These are phyloP conservation scores for Halichoeres trimaculatus DNA, from an alignment of 2,113 vertebrate species.

Conservation along the genomic window DNA sequence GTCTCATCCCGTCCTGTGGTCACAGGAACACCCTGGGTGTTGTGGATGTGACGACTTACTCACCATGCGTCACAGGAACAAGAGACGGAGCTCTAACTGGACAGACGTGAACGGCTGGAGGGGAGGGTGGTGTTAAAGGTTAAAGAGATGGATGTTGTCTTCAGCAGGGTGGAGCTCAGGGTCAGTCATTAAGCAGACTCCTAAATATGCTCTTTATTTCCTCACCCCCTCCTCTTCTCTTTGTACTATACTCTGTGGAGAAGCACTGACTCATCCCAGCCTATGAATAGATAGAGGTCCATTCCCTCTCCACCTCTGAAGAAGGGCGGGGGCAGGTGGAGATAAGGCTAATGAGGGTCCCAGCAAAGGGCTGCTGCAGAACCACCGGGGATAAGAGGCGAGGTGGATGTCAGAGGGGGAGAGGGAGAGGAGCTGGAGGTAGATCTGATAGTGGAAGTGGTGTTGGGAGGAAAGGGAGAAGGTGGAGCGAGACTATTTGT, in stretches of 20 bases:
- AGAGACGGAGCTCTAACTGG: slow-evolving; percentile 15
- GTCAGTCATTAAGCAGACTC: slow-evolving; percentile 35
- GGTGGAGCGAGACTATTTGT: not conserved
- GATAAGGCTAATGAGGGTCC: slow-evolving; percentile 65
- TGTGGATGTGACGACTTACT: slow-evolving; percentile 41
- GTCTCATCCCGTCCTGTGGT: not conserved
- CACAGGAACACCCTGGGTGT: slow-evolving; percentile 45
- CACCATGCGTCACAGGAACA: slow-evolving; percentile 1
- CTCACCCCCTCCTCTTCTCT: not conserved
- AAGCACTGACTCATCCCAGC: slow-evolving; percentile 59
- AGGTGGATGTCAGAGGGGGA: slow-evolving; percentile 8
- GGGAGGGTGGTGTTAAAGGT: slow-evolving; percentile 25
- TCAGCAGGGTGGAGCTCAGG: not conserved
- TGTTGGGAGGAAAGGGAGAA: slow-evolving; percentile 10
- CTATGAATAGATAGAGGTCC: slow-evolving; percentile 62
- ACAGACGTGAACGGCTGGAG: slow-evolving; percentile 13
- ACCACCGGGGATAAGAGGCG: slow-evolving; percentile 28
- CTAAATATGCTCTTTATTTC: not conserved
- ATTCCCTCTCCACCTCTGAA: slow-evolving; percentile 44
- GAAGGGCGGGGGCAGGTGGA: slow-evolving; percentile 31
- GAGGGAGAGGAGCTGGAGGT: slow-evolving; percentile 10
- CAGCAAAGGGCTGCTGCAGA: slow-evolving; percentile 30
- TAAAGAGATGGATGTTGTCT: not conserved
- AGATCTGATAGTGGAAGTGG: slow-evolving; percentile 4
- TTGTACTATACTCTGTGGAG: slow-evolving; percentile 1